Evolutionary conservation across 1,140 invertebrate genomes (phyloP).

Genomic region (Heterodera carotae): DNA sequence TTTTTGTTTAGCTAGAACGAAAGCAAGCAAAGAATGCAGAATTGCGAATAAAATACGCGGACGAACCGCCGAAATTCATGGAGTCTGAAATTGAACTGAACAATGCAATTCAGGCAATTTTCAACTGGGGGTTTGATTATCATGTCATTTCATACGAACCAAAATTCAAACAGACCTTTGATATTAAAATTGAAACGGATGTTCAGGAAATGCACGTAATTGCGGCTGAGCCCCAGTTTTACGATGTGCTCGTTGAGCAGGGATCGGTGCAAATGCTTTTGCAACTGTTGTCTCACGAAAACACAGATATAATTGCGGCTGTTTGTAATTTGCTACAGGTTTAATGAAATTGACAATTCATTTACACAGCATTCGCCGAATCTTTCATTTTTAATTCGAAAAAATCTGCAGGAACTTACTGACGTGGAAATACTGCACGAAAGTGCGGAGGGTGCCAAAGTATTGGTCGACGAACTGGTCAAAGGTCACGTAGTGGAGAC

Average conservation of each 20-base stretch:
- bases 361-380: too few species aligned
- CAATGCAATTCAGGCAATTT: conserved; percentile 78
- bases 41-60: conserved; percentile 96
- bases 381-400: conserved; percentile 28
- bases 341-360: too few species aligned
- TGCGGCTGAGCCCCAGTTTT: conserved; percentile 91
- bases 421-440: conserved; percentile 93
- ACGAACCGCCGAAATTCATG: conserved; percentile 95
- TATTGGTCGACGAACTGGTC: conserved; percentile 71
- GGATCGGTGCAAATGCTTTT: conserved; percentile 85
- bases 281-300: conserved; percentile 91
- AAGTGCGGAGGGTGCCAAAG: conserved; percentile 69
- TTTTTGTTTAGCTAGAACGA: conserved; percentile 80
- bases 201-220: conserved; percentile 80
- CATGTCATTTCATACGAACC: too few species aligned
- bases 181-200: not conserved
- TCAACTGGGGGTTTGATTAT: too few species aligned
- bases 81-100: conserved; percentile 95
- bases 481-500: conserved; percentile 83
- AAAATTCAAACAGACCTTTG: not conserved
- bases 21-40: conserved; percentile 90
- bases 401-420: conserved; percentile 82
- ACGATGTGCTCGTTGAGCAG: conserved; percentile 85
- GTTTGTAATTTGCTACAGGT: conserved; percentile 78
- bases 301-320: conserved; percentile 78